phyloP scores from a whole-genome alignment of 2,113 vertebrate species.

The Ammodytes marinus region DNA sequence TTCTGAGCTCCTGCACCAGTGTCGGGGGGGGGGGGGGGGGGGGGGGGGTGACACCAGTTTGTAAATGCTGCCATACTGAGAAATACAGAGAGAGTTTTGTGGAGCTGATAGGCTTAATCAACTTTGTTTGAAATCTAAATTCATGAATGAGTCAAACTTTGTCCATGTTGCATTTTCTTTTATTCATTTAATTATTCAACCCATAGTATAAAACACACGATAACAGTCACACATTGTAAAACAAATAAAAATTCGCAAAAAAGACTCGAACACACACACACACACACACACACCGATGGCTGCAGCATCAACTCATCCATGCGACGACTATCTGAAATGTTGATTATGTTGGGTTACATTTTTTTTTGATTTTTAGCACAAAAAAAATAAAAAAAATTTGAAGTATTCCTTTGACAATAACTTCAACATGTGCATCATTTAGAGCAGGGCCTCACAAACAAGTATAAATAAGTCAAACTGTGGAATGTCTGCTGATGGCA shows the following conservation, averaged over 20 bases:
- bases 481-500: slow-evolving; percentile 3
- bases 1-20: too few species aligned
- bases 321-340: neutral
- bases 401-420: neutral
- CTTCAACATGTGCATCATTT: slow-evolving; percentile 18
- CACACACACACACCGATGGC: neutral
- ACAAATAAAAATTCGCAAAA: slow-evolving; percentile 45
- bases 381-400: too few species aligned
- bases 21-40: too few species aligned
- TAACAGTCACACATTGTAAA: slow-evolving; percentile 43
- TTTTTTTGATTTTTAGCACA: too few species aligned
- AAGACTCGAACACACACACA: neutral
- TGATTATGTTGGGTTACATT: too few species aligned
- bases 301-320: neutral
- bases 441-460: slow-evolving; percentile 20
- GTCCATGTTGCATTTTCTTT: slow-evolving; percentile 21
- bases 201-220: slow-evolving; percentile 69
- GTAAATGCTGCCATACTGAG: too few species aligned
- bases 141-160: slow-evolving; percentile 8
- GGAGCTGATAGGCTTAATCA: too few species aligned
- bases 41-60: too few species aligned
- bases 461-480: neutral
- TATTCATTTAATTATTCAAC: slow-evolving; percentile 54
- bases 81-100: too few species aligned
- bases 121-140: neutral